These are phyloP conservation scores for Phallusia fumigata DNA, from an alignment of 23 tunicate species.

Conservation along the genomic window DNA sequence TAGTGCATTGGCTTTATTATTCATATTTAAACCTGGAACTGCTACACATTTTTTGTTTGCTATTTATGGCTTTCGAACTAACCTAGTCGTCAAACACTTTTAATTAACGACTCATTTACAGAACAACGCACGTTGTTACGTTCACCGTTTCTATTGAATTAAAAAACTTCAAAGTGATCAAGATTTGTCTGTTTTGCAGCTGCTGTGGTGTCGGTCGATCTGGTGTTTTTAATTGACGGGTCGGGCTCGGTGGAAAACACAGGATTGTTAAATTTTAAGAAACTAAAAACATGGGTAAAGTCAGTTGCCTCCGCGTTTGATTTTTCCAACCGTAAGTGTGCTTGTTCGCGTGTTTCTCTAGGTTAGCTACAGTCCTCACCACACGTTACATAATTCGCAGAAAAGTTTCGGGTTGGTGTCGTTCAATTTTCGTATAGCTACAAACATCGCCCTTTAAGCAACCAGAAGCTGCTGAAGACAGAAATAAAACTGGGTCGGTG, in stretches of 20 bases:
- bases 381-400: conserved; percentile 15
- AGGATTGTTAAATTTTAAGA: conserved; percentile 21
- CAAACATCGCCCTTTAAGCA: conserved; percentile 8
- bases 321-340: conserved; percentile 46
- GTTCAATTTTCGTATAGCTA: conserved; percentile 87
- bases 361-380: neutral
- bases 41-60: too few relatives aligned
- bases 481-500: conserved; percentile 53
- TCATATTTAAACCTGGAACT: too few relatives aligned
- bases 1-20: too few relatives aligned
- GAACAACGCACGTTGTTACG: too few relatives aligned
- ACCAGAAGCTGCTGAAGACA: conserved; percentile 58
- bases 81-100: too few relatives aligned
- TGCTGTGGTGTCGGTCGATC: conserved; percentile 32
- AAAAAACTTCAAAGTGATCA: neutral
- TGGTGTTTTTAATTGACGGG: conserved; percentile 75
- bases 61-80: too few relatives aligned
- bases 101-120: too few relatives aligned
- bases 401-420: conserved; percentile 50
- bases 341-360: neutral
- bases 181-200: conserved; percentile 16
- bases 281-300: conserved; percentile 46
- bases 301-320: conserved; percentile 58
- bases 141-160: neutral
- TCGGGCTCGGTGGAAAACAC: conserved; percentile 53